These are phyloP conservation scores for Epinephelus cyanopodus DNA, from an alignment of 2,113 vertebrate genomes.

Conservation along the genomic window DNA sequence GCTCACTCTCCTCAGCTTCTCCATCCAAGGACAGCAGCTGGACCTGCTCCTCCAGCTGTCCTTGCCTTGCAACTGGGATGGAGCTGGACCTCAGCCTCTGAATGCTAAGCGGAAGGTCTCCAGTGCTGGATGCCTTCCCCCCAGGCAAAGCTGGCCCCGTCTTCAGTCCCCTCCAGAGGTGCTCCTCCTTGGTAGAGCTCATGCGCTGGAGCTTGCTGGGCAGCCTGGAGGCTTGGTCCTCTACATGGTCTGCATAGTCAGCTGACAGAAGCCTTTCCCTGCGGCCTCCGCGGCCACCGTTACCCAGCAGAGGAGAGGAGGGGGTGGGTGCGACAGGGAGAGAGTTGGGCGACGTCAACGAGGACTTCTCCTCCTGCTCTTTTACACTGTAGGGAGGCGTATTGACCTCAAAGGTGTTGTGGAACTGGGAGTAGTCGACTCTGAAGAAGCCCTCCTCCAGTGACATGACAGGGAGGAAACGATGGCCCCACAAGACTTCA, in stretches of 20 bases:
- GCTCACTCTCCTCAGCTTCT: conserved; percentile 68
- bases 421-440: conserved; percentile 93
- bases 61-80: conserved; percentile 64
- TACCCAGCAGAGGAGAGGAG: conserved; percentile 63
- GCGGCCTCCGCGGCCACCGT: conserved; percentile 65
- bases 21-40: conserved; percentile 82
- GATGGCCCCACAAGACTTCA: conserved; percentile 92
- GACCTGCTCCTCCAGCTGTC: conserved; percentile 79
- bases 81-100: conserved; percentile 82
- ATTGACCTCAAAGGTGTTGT: conserved; percentile 90
- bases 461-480: conserved; percentile 93
- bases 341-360: conserved; percentile 77
- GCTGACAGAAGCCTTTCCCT: conserved; percentile 85
- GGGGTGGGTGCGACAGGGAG: conserved; percentile 71
- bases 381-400: conserved; percentile 90
- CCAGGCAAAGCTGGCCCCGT: conserved; percentile 70
- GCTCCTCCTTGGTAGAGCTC: conserved; percentile 84
- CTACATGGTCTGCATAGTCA: conserved; percentile 78
- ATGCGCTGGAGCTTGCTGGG: conserved; percentile 89
- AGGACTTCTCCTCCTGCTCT: conserved; percentile 89
- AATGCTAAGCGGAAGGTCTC: conserved; percentile 86
- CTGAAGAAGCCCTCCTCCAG: conserved; percentile 93
- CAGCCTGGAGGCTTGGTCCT: conserved; percentile 80
- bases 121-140: conserved; percentile 85
- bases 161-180: conserved; percentile 78